A percentile compares a stretch with the other conserved stretches of the same genome.
Evolutionary conservation across 2,797 vertebrate genomes (phyloP).

Genomic region (Phataginus tetradactyla): DNA sequence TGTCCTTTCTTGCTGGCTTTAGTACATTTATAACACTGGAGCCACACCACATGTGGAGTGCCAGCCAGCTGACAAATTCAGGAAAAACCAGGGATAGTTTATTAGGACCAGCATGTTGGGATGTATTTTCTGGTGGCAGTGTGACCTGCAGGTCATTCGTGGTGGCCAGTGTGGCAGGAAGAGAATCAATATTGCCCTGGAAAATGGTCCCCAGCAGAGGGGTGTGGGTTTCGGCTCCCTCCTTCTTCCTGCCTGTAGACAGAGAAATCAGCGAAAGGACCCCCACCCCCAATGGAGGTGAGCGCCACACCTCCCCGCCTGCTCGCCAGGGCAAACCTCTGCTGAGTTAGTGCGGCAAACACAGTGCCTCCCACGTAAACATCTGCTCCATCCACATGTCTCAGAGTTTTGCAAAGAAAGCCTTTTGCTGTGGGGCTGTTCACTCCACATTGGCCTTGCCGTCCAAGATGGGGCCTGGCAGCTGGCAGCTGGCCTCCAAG

Average conservation of each 20-base stretch:
- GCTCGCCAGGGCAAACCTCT: fast-evolving
- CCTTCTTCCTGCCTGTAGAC: background rate
- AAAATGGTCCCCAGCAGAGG: background rate
- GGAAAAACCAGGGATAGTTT: background rate
- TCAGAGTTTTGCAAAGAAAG: background rate
- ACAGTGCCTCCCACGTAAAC: background rate
- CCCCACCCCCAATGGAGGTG: fast-evolving
- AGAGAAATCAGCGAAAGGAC: background rate
- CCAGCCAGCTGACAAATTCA: background rate
- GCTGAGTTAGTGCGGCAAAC: no score
- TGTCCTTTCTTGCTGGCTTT: background rate
- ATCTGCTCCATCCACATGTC: no score
- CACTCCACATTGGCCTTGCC: background rate
- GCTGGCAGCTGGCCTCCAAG: background rate
- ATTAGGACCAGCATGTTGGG: fast-evolving
- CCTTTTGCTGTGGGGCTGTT: background rate
- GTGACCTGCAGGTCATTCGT: background rate
- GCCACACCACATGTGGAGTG: background rate
- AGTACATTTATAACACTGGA: background rate
- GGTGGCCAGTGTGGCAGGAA: background rate
- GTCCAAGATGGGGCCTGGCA: background rate
- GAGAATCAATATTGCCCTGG: background rate
- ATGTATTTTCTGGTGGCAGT: background rate
- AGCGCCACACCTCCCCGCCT: background rate
- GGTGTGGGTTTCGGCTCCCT: background rate